Evolutionary conservation across 1,140 invertebrate genomes (phyloP), one percentile per base, ranked within the genome.

Genomic region (Goniozus legneri): DNA sequence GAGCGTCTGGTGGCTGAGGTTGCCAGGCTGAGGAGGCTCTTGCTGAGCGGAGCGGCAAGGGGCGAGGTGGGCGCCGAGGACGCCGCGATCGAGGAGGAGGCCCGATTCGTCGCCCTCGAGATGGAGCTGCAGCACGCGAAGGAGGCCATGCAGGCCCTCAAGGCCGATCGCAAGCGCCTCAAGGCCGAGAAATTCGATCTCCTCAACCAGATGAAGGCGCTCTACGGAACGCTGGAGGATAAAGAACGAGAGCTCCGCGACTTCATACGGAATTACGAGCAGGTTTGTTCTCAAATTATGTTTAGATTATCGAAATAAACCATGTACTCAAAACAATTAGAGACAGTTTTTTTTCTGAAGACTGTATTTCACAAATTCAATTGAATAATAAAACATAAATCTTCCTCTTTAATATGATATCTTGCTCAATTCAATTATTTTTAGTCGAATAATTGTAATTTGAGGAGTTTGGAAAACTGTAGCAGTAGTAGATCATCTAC

Each of bases 161-260:
- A 94, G 73, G 84, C 88, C 37, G 93, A 96, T 73, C 81, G 91
- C 36, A 94, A 95, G 69, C 80, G 91, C 40, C 77, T 97, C 58
- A 93, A 95, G 71, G 89, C 91, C 12, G 92, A 96, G 73, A 95
- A 95, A 75, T 92, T 91, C 67, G 92, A 97, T 75, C 79, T 97
- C 14, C 76, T 96, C 50, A 91, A 90, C 64, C 92, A 97, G 77
- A 95, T 95, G 85, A 95, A 95, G 73, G 91, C 95, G 61, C 80
- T 97, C 10, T 97, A 95, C 67, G 86, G 86, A 46, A 95, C 92
- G 12, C 77, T 97, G 40, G 92, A 96, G 72, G 92, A 95, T 62
- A 95, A 96, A 76, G 92, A 96, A 67, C 87, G 89, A 51, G 92
- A 95, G 73, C 77, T 96, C 12, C 78, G 92, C 49, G 92, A 95